phyloP scores from a whole-genome alignment of 1,140 invertebrate genomes.

The Harpegnathos saltator region DNA sequence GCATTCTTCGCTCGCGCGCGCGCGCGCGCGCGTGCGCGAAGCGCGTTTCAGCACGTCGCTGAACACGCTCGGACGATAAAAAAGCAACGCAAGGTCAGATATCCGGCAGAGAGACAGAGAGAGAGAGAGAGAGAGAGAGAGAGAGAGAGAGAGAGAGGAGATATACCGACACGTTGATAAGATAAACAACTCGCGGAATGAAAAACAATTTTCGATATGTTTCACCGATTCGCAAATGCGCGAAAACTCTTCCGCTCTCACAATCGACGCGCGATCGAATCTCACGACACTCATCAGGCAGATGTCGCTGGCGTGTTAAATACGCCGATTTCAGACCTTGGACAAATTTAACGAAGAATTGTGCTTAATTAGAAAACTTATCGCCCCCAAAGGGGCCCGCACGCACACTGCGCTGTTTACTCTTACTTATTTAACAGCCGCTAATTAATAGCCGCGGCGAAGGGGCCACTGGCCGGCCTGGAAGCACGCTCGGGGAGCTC shows the following conservation, averaged over 20 bases:
- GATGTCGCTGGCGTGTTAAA: conserved; percentile 3
- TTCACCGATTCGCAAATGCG: not conserved
- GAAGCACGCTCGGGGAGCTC: conserved; percentile 13
- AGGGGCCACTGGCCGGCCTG: not conserved
- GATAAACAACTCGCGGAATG: conserved; percentile 19
- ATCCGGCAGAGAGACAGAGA: not conserved
- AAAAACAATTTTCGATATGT: conserved; percentile 15
- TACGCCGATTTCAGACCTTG: not conserved
- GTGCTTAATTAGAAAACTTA: conserved; percentile 10
- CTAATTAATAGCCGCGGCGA: conserved; percentile 23
- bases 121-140: not conserved
- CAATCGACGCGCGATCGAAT: not conserved
- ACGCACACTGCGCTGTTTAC: conserved; percentile 11
- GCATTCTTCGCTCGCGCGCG: conserved; percentile 11
- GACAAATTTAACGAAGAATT: conserved; percentile 25
- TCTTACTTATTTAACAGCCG: conserved; percentile 1
- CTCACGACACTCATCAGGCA: not conserved
- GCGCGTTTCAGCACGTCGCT: not conserved
- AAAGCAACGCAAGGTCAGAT: conserved; percentile 38
- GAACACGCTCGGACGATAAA: conserved; percentile 20
- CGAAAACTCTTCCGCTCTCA: too few species aligned
- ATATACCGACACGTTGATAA: conserved; percentile 16
- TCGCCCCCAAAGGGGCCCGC: not conserved
- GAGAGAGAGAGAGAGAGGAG: not conserved
- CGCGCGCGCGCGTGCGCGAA: too few species aligned